Evolutionary conservation across 2,113 vertebrate genomes (phyloP).

Genomic region (Cairina moschata): DNA sequence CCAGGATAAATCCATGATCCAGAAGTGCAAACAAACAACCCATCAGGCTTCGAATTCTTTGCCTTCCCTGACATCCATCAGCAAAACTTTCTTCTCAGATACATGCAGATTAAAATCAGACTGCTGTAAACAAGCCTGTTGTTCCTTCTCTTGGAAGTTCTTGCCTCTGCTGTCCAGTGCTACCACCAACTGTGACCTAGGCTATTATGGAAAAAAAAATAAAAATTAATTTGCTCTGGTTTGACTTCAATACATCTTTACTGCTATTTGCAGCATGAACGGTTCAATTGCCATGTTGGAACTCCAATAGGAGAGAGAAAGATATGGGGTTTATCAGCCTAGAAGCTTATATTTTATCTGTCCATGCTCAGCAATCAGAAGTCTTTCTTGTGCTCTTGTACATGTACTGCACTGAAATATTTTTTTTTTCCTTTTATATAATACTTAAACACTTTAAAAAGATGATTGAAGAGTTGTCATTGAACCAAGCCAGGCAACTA

Average conservation of each 20-base stretch:
- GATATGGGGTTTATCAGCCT: no score
- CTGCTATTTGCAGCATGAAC: background rate
- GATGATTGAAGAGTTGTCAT: background rate
- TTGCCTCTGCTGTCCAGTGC: background rate
- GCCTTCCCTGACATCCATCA: background rate
- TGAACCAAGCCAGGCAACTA: background rate
- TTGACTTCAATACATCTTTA: background rate
- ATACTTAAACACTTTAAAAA: background rate
- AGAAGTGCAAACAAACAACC: conserved; percentile 31
- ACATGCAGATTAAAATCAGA: background rate
- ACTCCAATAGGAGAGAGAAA: background rate
- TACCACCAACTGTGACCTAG: background rate
- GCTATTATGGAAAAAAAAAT: background rate
- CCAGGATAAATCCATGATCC: conserved; percentile 10
- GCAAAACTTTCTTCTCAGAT: background rate
- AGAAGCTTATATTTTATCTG: background rate
- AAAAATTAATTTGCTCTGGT: background rate
- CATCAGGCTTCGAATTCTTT: conserved; percentile 9
- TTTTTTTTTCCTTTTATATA: background rate
- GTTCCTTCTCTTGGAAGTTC: conserved; percentile 13
- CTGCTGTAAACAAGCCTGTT: background rate
- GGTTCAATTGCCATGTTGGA: background rate
- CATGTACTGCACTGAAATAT: background rate
- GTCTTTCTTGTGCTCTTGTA: background rate
- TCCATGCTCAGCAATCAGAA: background rate